Conservation (phyloP, 2,113 vertebrate species). For the Hemiscyllium ocellatum region DNA sequence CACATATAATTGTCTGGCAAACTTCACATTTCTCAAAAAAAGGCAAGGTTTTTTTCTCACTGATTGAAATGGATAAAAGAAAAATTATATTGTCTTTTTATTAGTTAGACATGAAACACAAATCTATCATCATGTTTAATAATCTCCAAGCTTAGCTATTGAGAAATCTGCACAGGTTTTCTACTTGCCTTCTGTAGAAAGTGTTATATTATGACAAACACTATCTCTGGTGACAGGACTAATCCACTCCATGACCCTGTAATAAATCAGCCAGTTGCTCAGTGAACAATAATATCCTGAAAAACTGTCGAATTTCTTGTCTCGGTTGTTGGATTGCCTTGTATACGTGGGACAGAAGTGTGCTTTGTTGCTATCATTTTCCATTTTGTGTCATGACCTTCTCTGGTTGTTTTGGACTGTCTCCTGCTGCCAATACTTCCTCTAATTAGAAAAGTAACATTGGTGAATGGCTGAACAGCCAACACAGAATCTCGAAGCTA, state of each 20-base stretch:
- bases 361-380: background rate
- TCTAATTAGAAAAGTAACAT: background rate
- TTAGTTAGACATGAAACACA: background rate
- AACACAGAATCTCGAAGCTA: background rate
- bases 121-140: background rate
- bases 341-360: background rate
- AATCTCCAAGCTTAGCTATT: background rate
- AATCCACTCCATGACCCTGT: background rate
- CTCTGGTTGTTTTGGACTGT: background rate
- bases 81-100: background rate
- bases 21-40: background rate
- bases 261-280: background rate
- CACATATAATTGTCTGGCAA: background rate
- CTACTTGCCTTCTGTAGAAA: background rate
- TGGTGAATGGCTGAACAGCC: background rate
- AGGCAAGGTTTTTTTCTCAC: background rate
- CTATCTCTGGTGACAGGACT: background rate
- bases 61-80: background rate
- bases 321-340: background rate
- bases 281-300: background rate
- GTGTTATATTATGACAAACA: background rate
- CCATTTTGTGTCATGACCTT: background rate
- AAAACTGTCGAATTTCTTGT: background rate
- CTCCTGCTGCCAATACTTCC: background rate
- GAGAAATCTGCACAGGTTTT: background rate